Evolutionary conservation across 2,888 invertebrate species (phyloP).

Genomic region (Ichneumoninae sp.): DNA sequence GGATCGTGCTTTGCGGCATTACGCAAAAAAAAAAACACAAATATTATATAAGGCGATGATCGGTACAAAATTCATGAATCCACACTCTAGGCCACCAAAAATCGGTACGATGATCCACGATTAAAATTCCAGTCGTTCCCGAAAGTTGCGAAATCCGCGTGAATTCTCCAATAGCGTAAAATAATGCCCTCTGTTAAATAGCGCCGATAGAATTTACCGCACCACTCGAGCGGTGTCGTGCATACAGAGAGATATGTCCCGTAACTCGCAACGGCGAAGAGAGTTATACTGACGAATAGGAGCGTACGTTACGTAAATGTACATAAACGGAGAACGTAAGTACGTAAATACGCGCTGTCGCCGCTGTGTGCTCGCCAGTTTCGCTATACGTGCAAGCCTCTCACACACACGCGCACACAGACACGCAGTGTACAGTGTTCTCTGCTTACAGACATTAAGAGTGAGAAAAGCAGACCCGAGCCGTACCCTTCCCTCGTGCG

Average conservation of each 20-base stretch:
- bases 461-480: slow-evolving; percentile 23
- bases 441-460: slow-evolving; percentile 32
- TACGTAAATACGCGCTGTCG: slow-evolving; percentile 35
- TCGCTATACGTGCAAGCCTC: neutral
- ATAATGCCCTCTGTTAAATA: neutral
- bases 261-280: slow-evolving; percentile 12
- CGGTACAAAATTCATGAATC: too few species aligned
- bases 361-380: slow-evolving; percentile 18
- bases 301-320: slow-evolving; percentile 39
- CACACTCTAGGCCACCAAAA: too few species aligned
- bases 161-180: neutral
- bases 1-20: too few species aligned
- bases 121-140: neutral
- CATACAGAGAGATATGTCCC: neutral
- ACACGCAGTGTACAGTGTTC: neutral
- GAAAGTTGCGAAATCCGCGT: neutral
- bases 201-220: neutral
- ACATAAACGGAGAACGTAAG: slow-evolving; percentile 30
- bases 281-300: slow-evolving; percentile 14
- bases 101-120: too few species aligned
- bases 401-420: neutral
- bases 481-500: slow-evolving; percentile 32
- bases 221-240: neutral
- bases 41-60: too few species aligned
- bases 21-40: too few species aligned